Percentiles rank a stretch among this genome's conserved stretches.
Evolutionary conservation across 2,888 invertebrate genomes (phyloP).

Genomic region (Campopleginae sp.): DNA sequence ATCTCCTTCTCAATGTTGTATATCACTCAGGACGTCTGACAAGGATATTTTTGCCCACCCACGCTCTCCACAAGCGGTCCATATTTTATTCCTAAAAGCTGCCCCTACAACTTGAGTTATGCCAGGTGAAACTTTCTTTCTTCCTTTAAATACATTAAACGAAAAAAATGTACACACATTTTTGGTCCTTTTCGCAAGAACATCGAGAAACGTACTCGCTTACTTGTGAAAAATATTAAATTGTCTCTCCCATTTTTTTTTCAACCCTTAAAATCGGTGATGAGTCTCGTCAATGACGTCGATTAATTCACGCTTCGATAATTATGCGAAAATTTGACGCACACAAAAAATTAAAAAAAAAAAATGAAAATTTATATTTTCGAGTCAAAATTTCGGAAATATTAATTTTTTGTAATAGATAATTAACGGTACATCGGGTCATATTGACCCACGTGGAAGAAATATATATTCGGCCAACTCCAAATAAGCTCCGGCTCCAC

Average conservation of each 20-base stretch:
- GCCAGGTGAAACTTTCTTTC: conserved; percentile 12
- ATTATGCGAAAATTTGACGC: too few species aligned
- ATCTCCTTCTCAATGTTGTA: conserved; percentile 75
- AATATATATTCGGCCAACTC: background rate
- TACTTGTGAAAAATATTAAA: background rate
- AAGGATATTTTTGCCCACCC: conserved; percentile 58
- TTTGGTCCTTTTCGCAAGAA: background rate
- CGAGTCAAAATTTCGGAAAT: background rate
- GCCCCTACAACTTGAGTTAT: conserved; percentile 12
- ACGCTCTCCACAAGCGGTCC: conserved; percentile 48
- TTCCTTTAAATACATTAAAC: background rate
- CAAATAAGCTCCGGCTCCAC: too few species aligned
- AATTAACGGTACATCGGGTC: background rate
- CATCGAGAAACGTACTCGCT: background rate
- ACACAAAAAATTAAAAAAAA: too few species aligned
- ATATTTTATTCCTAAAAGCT: conserved; percentile 58
- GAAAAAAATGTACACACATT: background rate
- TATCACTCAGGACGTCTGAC: conserved; percentile 67
- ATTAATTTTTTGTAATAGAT: background rate
- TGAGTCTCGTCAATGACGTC: too few species aligned
- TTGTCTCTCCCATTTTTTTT: background rate
- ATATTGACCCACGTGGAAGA: background rate
- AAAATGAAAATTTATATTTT: too few species aligned
- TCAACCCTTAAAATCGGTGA: background rate
- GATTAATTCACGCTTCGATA: too few species aligned